Conservation (phyloP, 2,797 vertebrate species). For the Hirundo rustica region DNA sequence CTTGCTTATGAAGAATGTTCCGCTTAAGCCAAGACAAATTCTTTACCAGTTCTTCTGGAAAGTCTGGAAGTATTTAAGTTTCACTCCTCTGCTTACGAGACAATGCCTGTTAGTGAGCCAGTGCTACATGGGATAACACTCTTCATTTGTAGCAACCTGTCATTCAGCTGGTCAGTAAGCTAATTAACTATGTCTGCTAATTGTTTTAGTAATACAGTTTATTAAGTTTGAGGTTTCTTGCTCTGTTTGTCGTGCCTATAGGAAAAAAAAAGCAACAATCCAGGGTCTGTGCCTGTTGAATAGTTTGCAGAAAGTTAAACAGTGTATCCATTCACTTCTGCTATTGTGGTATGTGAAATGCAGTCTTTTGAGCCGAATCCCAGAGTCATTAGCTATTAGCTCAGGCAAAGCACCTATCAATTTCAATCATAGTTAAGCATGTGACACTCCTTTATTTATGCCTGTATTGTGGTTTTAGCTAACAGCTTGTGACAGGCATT, state of each 20-base stretch:
- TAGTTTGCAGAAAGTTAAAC: constrained; percentile 51
- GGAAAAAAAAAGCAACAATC: constrained; percentile 13
- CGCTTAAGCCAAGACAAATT: constrained; percentile 80
- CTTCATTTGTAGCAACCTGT: constrained; percentile 40
- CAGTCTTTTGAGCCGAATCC: constrained; percentile 50
- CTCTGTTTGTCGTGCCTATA: neutral
- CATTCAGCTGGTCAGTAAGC: constrained; percentile 26
- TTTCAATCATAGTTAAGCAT: constrained; percentile 48
- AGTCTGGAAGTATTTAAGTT: constrained; percentile 80
- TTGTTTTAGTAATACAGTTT: constrained; percentile 35
- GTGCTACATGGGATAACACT: constrained; percentile 21
- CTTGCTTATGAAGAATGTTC: constrained; percentile 77
- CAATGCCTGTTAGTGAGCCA: constrained; percentile 72
- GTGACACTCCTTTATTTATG: constrained; percentile 28
- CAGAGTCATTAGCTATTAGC: constrained; percentile 53
- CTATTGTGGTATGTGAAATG: constrained; percentile 53
- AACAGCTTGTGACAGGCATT: constrained; percentile 16
- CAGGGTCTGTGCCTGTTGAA: constrained; percentile 42
- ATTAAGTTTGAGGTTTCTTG: constrained; percentile 29
- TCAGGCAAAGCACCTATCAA: constrained; percentile 51
- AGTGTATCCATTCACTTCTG: constrained; percentile 53
- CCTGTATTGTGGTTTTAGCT: neutral
- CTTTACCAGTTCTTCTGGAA: constrained; percentile 78
- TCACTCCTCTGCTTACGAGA: constrained; percentile 70
- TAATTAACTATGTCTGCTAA: constrained; percentile 33